Base-by-base conservation (phyloP, 2,113 vertebrate species). In the Lepisosteus osseus region DNA sequence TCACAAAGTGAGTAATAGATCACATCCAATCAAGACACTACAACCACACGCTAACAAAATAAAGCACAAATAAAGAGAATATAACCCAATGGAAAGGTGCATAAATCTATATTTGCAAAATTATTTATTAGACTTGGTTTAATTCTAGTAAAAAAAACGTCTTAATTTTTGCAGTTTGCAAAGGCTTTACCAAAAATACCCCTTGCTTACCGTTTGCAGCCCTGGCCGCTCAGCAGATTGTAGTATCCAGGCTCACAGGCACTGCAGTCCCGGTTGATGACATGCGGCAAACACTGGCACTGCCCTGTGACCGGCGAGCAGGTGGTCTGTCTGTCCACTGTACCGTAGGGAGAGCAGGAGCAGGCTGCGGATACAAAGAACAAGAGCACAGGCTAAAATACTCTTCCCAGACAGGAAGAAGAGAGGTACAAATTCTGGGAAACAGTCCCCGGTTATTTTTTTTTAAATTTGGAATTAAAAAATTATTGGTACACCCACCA, bases 261-360 rank as follows among this genome's bases (percentile, higher is more conserved):
- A 0, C 94, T 88, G 67, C 97, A 99, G 90, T 97, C 96, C 2
- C 96, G 89, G 71, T 93, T 90, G 0, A 82, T 88, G 71, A 99
- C 96, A 0, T 96, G 91, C 4, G 94, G 84, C 8, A 95, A 89
- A 78, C 97, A 99, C 54, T 86, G 86, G 0, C 97, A 99, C 79
- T 98, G 96, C 8, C 97, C 97, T 0, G 95, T 99, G 80, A 95
- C 92, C 59, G 94, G 93, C 63, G 87, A 92, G 62, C 97, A 99
- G 83, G 61, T 44, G 0, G 78, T 93, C 85, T 95, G 92, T 40
- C 85, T 81, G 47, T 80, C 87, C 65, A 87, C 81, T 0, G 96
- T 97, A 1, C 97, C 97, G 0, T 90, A 86, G 0, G 87, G 90
- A 55, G 91, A 95, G 75, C 97, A 99, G n/a, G 76, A 74, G 45